Base-by-base conservation (phyloP, 1,140 invertebrate species). In the Alviniconcha marisindica region DNA sequence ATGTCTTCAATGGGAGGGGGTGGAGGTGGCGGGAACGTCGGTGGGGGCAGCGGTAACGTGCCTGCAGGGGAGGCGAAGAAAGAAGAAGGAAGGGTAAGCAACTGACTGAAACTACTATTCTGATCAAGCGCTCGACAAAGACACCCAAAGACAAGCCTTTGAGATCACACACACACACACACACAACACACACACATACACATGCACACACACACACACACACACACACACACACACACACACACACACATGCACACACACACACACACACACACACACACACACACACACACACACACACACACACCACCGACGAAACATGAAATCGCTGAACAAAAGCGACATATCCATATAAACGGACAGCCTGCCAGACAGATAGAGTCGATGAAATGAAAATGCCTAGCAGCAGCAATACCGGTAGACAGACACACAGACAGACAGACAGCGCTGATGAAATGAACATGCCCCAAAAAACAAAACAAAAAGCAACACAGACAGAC, bases 1-100 rank as follows among this genome's bases (percentile, higher is more conserved):
- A 91, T 91, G 91, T 91, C 91, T 88, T 91, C 90, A 83, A 91
- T 91, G 33, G 91, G 91, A 69, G 91, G 91, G 15, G 91, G 91
- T 63, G 91, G 91, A 12, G 91, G 91, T 1, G 90, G 90, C 36
- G 89, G 85, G 42, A 89, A 85, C 0, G 84, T 84, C 15, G 89
- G 89, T 40, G 91, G 91, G 40, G 90, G 89, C 82, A 89, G 83
- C 33, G 77, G 77, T 36, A 85, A 33, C 28, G 84, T 85, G 2
- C 84, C 84, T 85, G 84, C 21, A 60, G 38, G 7, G 18, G 38
- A 10, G 40, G 7, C 7, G 40, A 5, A 51, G n/a, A 10, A 69
- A 69, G n/a, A 69, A 69, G 33, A 69, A 36, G n/a, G 33, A 33
- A 73, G 10, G 71, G 56, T 33, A 66, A 66, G 18, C 36, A 10